Percentiles rank a stretch among this genome's conserved stretches.
Conservation (phyloP, 2,113 vertebrate genomes). For the Pelobates fuscus region DNA sequence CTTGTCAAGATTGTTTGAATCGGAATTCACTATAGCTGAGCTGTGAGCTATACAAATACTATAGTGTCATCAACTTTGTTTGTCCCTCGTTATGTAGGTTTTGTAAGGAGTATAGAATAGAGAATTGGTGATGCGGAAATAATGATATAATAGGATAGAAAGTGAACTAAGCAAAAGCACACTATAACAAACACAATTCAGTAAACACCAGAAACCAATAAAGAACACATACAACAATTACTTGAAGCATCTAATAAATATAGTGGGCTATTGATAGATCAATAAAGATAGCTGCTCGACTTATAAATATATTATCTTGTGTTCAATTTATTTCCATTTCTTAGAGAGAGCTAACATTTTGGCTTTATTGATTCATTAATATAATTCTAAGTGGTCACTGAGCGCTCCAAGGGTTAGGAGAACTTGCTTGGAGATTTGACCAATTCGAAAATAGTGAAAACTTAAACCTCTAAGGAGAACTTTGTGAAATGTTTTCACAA, state of each 20-base stretch:
- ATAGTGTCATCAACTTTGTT: background rate
- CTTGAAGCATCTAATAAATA: background rate
- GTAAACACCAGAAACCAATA: background rate
- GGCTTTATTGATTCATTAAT: too few species aligned
- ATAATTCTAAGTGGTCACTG: too few species aligned
- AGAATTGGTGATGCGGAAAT: background rate
- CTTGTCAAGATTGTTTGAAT: background rate
- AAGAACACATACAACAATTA: background rate
- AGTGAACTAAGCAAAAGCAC: background rate
- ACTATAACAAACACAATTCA: background rate
- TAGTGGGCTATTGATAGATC: background rate
- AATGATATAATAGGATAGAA: background rate
- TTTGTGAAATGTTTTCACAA: too few species aligned
- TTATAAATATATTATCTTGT: too few species aligned
- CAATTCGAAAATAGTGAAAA: too few species aligned
- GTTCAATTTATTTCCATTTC: too few species aligned
- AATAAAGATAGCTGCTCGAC: background rate
- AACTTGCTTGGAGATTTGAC: too few species aligned
- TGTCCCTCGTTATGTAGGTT: background rate
- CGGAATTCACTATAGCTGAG: background rate
- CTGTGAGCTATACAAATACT: background rate
- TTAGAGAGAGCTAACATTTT: too few species aligned
- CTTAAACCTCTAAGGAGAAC: too few species aligned
- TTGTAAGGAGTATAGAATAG: background rate
- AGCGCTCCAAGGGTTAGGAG: too few species aligned